A percentile compares a stretch with the other conserved stretches of the same genome.
phyloP scores from a whole-genome alignment of 2,797 vertebrate species.

The Megalops cyprinoides region DNA sequence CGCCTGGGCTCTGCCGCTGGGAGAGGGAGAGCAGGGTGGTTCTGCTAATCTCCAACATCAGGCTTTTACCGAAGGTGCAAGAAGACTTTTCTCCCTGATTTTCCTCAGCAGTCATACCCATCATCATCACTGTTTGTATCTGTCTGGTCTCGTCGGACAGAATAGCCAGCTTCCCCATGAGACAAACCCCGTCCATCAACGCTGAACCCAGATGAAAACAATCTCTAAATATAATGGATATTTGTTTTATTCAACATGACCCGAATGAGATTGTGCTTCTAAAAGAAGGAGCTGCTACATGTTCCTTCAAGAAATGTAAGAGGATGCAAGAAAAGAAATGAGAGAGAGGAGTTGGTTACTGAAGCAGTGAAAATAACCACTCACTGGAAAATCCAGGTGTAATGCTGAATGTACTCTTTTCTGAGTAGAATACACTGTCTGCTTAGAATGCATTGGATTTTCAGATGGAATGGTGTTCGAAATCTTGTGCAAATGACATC shows the following conservation, averaged over 20 bases:
- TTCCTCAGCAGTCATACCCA: neutral
- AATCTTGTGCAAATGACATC: neutral
- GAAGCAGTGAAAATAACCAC: slow-evolving; percentile 14
- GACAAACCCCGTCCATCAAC: neutral
- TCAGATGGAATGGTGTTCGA: neutral
- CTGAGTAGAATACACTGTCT: slow-evolving; percentile 13
- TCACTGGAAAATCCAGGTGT: neutral
- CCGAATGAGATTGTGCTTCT: slow-evolving; percentile 18
- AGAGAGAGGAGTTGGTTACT: neutral
- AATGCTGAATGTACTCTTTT: neutral
- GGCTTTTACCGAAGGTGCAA: neutral
- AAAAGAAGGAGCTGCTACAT: neutral
- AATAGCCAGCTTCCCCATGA: neutral
- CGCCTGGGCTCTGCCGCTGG: neutral
- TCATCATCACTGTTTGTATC: neutral
- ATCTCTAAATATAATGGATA: neutral
- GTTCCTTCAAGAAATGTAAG: neutral
- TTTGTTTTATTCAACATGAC: too few species aligned
- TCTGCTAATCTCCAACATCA: neutral
- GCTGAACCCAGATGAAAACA: slow-evolving; percentile 1
- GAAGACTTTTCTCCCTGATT: neutral
- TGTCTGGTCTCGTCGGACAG: neutral
- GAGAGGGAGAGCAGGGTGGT: neutral
- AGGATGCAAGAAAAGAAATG: neutral
- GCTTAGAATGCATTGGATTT: slow-evolving; percentile 20